Percentiles rank a stretch among this genome's conserved stretches.
These are phyloP conservation scores for Gallinago solitaria DNA, from an alignment of 2,797 vertebrate genomes.

Conservation along the genomic window DNA sequence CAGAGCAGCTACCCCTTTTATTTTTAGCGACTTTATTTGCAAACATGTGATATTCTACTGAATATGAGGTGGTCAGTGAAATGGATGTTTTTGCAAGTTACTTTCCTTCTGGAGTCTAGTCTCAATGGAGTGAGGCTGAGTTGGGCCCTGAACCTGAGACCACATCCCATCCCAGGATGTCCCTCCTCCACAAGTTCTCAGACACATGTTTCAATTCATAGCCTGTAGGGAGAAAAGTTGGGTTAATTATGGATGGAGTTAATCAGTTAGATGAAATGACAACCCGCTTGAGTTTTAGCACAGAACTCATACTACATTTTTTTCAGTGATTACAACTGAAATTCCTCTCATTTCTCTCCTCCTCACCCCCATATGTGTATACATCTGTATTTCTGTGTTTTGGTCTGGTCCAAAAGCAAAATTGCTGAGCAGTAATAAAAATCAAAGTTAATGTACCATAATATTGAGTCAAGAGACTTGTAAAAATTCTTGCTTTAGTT, in stretches of 20 bases:
- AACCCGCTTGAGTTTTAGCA: background rate
- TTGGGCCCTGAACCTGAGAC: background rate
- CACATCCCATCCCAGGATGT: background rate
- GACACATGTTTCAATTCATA: background rate
- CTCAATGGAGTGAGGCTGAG: background rate
- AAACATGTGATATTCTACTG: background rate
- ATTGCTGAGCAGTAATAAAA: slow-evolving; percentile 17
- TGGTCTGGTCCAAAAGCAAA: slow-evolving; percentile 29
- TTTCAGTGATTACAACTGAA: background rate
- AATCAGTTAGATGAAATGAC: background rate
- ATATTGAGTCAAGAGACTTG: slow-evolving; percentile 49
- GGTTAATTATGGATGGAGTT: background rate
- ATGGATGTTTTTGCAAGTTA: background rate
- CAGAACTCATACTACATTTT: background rate
- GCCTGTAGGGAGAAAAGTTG: background rate
- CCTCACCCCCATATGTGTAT: background rate
- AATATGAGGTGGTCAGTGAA: slow-evolving; percentile 25
- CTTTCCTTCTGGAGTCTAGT: background rate
- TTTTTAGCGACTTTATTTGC: slow-evolving; percentile 45
- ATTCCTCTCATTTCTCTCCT: background rate
- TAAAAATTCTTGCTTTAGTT: slow-evolving; percentile 54
- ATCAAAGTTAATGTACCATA: slow-evolving; percentile 48
- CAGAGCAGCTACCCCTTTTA: background rate
- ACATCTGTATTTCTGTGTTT: background rate
- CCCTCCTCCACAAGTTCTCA: fast-evolving